phyloP scores from a whole-genome alignment of 2,888 invertebrate genomes.

The Emesis castigata region DNA sequence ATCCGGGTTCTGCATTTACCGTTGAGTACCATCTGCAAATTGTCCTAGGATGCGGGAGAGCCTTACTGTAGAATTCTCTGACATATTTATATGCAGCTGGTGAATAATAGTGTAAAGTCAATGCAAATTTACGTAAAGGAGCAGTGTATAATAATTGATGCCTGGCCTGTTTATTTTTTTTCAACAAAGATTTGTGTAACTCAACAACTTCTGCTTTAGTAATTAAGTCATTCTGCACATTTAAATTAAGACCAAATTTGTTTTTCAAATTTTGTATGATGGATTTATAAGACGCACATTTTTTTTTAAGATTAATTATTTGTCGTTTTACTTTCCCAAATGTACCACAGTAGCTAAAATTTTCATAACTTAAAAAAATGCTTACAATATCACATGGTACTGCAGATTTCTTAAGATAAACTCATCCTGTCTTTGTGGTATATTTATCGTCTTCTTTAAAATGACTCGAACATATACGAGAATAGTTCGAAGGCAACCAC shows the following conservation, averaged over 20 bases:
- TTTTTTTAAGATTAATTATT: neutral
- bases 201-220: neutral
- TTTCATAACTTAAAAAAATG: neutral
- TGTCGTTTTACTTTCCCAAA: neutral
- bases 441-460: too few species aligned
- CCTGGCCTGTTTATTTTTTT: neutral
- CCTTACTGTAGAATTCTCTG: constrained; percentile 34
- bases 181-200: neutral
- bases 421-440: too few species aligned
- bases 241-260: neutral
- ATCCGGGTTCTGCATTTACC: constrained; percentile 8
- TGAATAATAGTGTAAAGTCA: constrained; percentile 49
- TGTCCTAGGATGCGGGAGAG: constrained; percentile 29
- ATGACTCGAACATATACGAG: too few species aligned
- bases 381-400: neutral
- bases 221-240: neutral
- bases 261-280: neutral
- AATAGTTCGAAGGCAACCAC: too few species aligned
- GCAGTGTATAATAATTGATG: neutral
- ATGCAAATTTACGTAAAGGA: constrained; percentile 5
- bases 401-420: neutral
- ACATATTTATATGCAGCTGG: constrained; percentile 42
- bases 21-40: constrained; percentile 4
- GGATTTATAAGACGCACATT: neutral
- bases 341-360: neutral